Conservation (phyloP, 2,888 invertebrate genomes). For the Caenorhabditis angaria region DNA sequence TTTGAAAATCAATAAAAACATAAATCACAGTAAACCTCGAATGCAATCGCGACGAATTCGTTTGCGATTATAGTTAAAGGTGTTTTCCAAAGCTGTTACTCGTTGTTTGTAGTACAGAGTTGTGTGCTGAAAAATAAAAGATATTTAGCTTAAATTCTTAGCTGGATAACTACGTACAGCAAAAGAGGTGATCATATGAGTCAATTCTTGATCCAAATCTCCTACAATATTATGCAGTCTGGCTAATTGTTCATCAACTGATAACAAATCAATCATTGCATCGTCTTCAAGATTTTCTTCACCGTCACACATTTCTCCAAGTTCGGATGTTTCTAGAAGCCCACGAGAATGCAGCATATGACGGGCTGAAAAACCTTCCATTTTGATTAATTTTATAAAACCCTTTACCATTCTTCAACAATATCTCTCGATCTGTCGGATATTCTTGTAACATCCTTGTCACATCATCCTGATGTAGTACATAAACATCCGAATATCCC, state of each 20-base stretch:
- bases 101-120: constrained; percentile 36
- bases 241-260: constrained; percentile 36
- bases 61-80: constrained; percentile 35
- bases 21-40: constrained; percentile 3
- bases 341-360: constrained; percentile 34
- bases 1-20: background rate
- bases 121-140: constrained; percentile 27
- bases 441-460: constrained; percentile 51
- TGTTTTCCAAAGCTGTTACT: constrained; percentile 43
- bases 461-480: constrained; percentile 65
- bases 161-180: constrained; percentile 24
- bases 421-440: constrained; percentile 40
- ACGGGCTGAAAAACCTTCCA: constrained; percentile 34
- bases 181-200: constrained; percentile 40
- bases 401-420: constrained; percentile 62
- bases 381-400: too few species aligned
- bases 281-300: constrained; percentile 39
- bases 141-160: background rate
- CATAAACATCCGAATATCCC: constrained; percentile 68
- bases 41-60: constrained; percentile 31
- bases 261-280: constrained; percentile 26
- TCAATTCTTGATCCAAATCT: constrained; percentile 29
- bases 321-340: constrained; percentile 25
- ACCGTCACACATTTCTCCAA: constrained; percentile 31
- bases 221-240: constrained; percentile 24